Conservation (phyloP, 2,113 vertebrate species). For the Chamaetylas fuelleborni region DNA sequence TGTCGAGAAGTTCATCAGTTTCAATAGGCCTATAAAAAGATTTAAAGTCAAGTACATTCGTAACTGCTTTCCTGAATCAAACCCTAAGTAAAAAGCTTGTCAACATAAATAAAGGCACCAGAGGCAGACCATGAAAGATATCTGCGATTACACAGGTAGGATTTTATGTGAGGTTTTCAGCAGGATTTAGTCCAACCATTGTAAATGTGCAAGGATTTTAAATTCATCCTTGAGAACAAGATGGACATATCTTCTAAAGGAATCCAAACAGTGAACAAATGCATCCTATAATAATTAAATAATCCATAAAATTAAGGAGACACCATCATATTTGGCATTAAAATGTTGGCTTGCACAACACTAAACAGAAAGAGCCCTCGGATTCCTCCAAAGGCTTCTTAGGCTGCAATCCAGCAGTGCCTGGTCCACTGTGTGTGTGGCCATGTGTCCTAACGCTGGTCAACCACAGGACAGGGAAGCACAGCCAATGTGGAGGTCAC, state of each 20-base stretch:
- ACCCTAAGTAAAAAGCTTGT: conserved; percentile 10
- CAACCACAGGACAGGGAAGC: not conserved
- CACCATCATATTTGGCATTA: not conserved
- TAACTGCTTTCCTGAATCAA: conserved; percentile 33
- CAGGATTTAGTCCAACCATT: not conserved
- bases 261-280: not conserved
- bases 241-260: not conserved
- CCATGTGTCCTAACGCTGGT: rapidly evolving
- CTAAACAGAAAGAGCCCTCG: not conserved
- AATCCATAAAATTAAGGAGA: not conserved
- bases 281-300: not conserved
- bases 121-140: not conserved
- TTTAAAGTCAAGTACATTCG: not conserved
- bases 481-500: not conserved
- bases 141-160: not conserved
- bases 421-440: not conserved
- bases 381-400: not conserved
- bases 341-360: not conserved
- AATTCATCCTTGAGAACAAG: not conserved
- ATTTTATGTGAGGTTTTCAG: not conserved
- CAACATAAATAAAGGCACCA: conserved; percentile 24
- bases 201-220: not conserved
- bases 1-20: not conserved
- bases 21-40: not conserved
- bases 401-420: rapidly evolving